Conservation (phyloP, 2,113 vertebrate genomes). For the Chinchilla lanigera region DNA sequence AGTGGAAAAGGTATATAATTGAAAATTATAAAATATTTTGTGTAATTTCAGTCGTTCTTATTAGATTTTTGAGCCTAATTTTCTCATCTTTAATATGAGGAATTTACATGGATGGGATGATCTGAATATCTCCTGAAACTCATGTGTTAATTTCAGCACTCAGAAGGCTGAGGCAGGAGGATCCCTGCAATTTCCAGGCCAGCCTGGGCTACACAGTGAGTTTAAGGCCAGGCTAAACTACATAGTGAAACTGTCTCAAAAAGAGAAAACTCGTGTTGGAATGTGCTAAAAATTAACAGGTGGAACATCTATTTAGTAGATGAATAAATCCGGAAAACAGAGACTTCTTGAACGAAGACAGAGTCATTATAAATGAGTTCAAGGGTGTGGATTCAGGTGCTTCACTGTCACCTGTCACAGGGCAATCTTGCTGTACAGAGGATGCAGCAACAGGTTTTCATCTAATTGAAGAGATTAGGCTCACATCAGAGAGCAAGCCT, state of each 20-base stretch:
- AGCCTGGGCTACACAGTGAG: not conserved
- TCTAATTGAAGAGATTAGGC: not conserved
- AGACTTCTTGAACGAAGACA: not conserved
- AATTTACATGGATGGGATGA: not conserved
- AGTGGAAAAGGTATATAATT: not conserved
- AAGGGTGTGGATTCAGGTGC: not conserved
- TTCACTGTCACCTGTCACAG: not conserved
- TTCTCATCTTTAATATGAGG: not conserved
- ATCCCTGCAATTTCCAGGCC: not conserved
- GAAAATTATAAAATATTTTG: not conserved
- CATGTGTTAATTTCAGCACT: not conserved
- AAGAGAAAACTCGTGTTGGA: not conserved
- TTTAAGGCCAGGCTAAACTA: not conserved
- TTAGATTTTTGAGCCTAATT: not conserved
- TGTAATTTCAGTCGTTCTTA: not conserved
- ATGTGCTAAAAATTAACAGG: not conserved
- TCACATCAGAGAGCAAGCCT: not conserved
- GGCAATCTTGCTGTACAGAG: rapidly evolving
- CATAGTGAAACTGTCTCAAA: not conserved
- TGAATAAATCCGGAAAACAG: not conserved
- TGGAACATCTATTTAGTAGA: too few relatives aligned
- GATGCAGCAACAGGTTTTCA: not conserved
- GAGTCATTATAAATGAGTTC: not conserved
- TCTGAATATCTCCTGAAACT: not conserved
- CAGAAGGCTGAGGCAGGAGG: not conserved